Evolutionary conservation across 2,797 vertebrate genomes (phyloP).

Genomic region (Ctenochaetus hawaiiensis): DNA sequence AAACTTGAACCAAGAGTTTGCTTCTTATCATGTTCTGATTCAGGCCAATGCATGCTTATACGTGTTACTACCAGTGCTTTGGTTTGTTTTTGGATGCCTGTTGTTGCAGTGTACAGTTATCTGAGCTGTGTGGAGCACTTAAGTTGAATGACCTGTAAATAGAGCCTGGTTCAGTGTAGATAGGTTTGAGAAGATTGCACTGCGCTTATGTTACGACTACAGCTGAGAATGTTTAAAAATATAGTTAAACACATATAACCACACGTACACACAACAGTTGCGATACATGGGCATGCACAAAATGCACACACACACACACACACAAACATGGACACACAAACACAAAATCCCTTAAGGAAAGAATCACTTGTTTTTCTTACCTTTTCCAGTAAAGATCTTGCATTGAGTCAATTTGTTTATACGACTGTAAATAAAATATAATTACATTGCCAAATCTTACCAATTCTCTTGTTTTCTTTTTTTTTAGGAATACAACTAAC

Average conservation of each 20-base stretch:
- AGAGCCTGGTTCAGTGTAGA: constrained; percentile 46
- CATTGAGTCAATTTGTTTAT: constrained; percentile 77
- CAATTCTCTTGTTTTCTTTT: constrained; percentile 30
- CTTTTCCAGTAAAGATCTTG: constrained; percentile 71
- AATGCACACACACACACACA: constrained; percentile 17
- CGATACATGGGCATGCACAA: constrained; percentile 51
- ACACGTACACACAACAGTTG: constrained; percentile 27
- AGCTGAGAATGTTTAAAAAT: constrained; percentile 72
- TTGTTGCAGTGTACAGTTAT: constrained; percentile 59
- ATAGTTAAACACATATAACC: constrained; percentile 25
- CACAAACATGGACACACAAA: constrained; percentile 34
- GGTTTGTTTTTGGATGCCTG: constrained; percentile 61
- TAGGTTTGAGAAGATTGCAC: constrained; percentile 50
- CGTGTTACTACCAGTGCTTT: constrained; percentile 65
- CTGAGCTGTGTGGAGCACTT: constrained; percentile 52
- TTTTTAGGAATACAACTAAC: neutral
- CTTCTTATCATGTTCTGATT: constrained; percentile 49
- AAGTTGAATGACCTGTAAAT: constrained; percentile 71
- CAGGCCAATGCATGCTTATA: constrained; percentile 77
- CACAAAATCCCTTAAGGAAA: constrained; percentile 34
- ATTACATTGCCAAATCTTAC: constrained; percentile 70
- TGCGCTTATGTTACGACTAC: constrained; percentile 59
- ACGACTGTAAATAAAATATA: constrained; percentile 83
- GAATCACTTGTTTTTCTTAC: constrained; percentile 72
- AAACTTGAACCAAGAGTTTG: constrained; percentile 38